Evolutionary conservation across 1,140 invertebrate species (phyloP).

Genomic region (Drosophila aff.): DNA sequence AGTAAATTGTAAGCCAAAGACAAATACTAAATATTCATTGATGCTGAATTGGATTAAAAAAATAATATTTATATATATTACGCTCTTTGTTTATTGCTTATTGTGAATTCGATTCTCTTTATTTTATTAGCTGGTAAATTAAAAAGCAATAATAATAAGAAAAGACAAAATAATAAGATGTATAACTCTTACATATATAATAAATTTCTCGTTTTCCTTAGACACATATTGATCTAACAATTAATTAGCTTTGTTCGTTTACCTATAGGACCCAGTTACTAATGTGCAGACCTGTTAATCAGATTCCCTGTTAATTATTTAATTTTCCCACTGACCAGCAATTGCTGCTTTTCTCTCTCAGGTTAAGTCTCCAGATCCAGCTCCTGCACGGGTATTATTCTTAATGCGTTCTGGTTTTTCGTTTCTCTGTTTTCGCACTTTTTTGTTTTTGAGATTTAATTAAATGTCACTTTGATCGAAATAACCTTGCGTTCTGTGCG

Average conservation of each 20-base stretch:
- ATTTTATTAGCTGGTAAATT: neutral
- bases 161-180: too few species aligned
- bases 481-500: constrained; percentile 47
- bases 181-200: neutral
- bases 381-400: neutral
- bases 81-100: neutral
- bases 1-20: neutral
- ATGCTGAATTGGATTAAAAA: too few species aligned
- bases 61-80: neutral
- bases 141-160: neutral
- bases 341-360: neutral
- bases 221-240: neutral
- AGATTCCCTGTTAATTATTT: constrained; percentile 12
- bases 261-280: neutral
- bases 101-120: neutral
- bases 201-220: neutral
- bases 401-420: constrained; percentile 51
- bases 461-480: constrained; percentile 77
- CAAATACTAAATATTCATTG: neutral
- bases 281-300: constrained; percentile 15
- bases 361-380: neutral
- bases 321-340: neutral
- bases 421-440: constrained; percentile 17
- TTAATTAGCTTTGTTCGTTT: constrained; percentile 4
- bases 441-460: constrained; percentile 62